Percentiles rank a stretch among this genome's conserved stretches.
These are phyloP conservation scores for Spodoptera littoralis DNA, from an alignment of 2,888 invertebrate genomes.

Conservation along the genomic window DNA sequence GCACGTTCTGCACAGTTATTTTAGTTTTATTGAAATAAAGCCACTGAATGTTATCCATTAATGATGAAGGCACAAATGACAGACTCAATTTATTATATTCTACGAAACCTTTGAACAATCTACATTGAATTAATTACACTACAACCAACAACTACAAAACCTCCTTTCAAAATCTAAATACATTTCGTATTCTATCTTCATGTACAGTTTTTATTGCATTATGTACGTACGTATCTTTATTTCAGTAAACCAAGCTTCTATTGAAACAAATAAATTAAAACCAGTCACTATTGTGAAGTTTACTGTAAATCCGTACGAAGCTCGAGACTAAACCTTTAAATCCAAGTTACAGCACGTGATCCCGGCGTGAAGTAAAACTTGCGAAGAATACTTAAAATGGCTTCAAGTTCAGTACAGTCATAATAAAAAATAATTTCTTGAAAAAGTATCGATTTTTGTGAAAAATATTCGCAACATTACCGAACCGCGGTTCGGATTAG, in stretches of 20 bases:
- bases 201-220: constrained; percentile 35
- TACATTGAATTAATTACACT: neutral
- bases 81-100: too few species aligned
- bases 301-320: constrained; percentile 40
- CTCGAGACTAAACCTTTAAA: constrained; percentile 45
- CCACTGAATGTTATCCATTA: constrained; percentile 6
- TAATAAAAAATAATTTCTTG: constrained; percentile 25
- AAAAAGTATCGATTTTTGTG: constrained; percentile 27
- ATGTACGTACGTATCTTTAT: constrained; percentile 29
- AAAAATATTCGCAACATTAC: neutral
- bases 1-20: constrained; percentile 16
- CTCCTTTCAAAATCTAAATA: neutral
- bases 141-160: constrained; percentile 4
- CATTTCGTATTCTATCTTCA: constrained; percentile 17
- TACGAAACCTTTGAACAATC: too few species aligned
- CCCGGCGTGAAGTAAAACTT: constrained; percentile 22
- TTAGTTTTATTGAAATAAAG: constrained; percentile 13
- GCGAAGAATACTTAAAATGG: constrained; percentile 29
- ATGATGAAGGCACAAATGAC: neutral
- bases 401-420: constrained; percentile 27
- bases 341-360: constrained; percentile 46
- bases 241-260: constrained; percentile 29
- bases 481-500: constrained; percentile 6
- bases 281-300: constrained; percentile 36
- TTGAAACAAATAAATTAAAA: constrained; percentile 48